A percentile compares a stretch with the other conserved stretches of the same genome.
phyloP scores from a whole-genome alignment of 1,140 invertebrate genomes.

The Philopotamus ludificatus region DNA sequence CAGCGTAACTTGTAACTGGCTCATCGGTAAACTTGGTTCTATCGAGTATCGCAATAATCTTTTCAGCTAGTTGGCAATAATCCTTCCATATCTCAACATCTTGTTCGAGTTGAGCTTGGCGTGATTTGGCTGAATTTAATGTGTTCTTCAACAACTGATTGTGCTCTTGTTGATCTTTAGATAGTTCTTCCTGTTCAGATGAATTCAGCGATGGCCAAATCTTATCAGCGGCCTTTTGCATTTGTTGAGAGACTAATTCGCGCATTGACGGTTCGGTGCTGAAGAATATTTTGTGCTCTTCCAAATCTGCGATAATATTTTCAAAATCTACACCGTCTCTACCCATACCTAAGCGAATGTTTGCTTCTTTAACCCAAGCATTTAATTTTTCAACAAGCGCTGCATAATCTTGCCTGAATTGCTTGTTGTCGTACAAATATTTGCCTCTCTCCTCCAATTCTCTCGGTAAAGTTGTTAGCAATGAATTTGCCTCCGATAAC shows the following conservation, averaged over 20 bases:
- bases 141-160: conserved; percentile 79
- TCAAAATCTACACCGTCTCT: conserved; percentile 86
- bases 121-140: conserved; percentile 75
- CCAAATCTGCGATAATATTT: conserved; percentile 76
- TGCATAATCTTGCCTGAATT: conserved; percentile 72
- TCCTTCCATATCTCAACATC: conserved; percentile 77
- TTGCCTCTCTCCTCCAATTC: conserved; percentile 77
- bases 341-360: conserved; percentile 71
- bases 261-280: conserved; percentile 73
- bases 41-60: conserved; percentile 70
- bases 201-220: conserved; percentile 81
- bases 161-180: conserved; percentile 73
- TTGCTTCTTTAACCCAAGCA: conserved; percentile 83
- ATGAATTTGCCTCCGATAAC: conserved; percentile 76
- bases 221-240: conserved; percentile 80
- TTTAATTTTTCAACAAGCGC: conserved; percentile 73
- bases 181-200: conserved; percentile 78
- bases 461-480: conserved; percentile 72
- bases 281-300: conserved; percentile 85
- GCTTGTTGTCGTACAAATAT: conserved; percentile 78
- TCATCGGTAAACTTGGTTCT: conserved; percentile 74
- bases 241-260: conserved; percentile 76
- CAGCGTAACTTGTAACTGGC: conserved; percentile 71
- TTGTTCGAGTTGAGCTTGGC: conserved; percentile 72
- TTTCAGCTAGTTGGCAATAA: conserved; percentile 73